Evolutionary conservation across 2,113 vertebrate species (phyloP), one percentile per base, ranked within the genome.

Genomic region (Vireo altiloquus): DNA sequence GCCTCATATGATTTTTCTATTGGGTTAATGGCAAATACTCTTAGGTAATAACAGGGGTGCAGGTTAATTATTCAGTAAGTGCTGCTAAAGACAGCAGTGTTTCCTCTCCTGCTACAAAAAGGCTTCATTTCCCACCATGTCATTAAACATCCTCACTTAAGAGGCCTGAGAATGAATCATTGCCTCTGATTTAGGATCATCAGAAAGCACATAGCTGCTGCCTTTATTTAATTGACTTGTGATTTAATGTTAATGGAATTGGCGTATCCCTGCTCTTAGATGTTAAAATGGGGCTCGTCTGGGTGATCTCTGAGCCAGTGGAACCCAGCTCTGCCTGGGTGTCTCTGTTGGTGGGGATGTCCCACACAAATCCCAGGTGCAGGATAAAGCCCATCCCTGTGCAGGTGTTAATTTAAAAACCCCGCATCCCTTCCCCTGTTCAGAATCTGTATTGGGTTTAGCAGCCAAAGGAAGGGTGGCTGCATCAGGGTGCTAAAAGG

Each of bases 31-130:
- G 60, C 46, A 82, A 94, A 86, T 56, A 35, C 39, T 87, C 66
- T 25, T 47, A 70, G 70, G 52, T 75, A 74, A 60, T 84, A 60
- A 40, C 18, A 71, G 50, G 39, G 72, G 33, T 60, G 60, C 89
- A 71, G 91, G 87, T 91, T 93, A 95, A 95, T 92, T 95, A 79
- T 79, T 92, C 61, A 79, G 7, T 49, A 61, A 71, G 72, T 82
- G 59, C 81, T 61, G 65, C 19, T 87, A 28, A 85, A 87, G 70
- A 72, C 77, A 18, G 40, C n/a, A 33, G 6, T 57, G 52, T 53
- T 87, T 82, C 89, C 46, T 57, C 27, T 70, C 35, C 53, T 2
- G 7, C 11, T 71, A 64, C 69, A 53, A 60, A 87, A 75, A 75
- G 31, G 13, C 18, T 89, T 39, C 5, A 2, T 65, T 87, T 89